Evolutionary conservation across 1,140 invertebrate species (phyloP).

Genomic region (Drosophila cardini): DNA sequence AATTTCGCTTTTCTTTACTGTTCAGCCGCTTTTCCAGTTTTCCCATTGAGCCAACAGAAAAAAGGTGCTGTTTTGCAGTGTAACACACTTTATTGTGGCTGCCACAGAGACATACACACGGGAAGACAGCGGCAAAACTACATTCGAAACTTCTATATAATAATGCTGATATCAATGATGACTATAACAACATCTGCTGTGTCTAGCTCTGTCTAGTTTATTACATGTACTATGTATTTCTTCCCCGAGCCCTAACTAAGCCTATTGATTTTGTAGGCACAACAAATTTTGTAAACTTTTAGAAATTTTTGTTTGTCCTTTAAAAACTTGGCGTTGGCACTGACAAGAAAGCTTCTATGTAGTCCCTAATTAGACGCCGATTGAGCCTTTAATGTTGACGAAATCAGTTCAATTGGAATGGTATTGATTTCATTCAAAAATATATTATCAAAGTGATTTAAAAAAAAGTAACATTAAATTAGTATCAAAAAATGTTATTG

Average conservation of each 20-base stretch:
- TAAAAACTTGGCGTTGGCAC: conserved; percentile 22
- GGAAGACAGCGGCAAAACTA: not conserved
- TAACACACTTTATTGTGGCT: too few species aligned
- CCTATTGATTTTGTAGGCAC: conserved; percentile 16
- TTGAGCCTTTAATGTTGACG: not conserved
- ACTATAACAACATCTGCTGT: conserved; percentile 13
- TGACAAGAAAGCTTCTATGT: not conserved
- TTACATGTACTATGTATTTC: not conserved
- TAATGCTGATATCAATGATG: conserved; percentile 11
- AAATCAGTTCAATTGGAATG: too few species aligned
- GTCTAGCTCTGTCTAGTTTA: not conserved
- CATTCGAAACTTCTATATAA: conserved; percentile 28
- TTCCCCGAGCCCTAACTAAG: not conserved
- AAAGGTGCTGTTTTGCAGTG: too few species aligned
- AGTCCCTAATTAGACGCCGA: not conserved
- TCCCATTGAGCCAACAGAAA: too few species aligned
- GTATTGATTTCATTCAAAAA: too few species aligned
- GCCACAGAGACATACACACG: too few species aligned
- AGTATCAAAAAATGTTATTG: too few species aligned
- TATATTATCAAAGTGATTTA: too few species aligned
- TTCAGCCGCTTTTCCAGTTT: not conserved
- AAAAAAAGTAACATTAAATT: too few species aligned
- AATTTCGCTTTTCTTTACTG: conserved; percentile 4
- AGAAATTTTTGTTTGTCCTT: not conserved
- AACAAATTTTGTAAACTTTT: not conserved